Conservation (phyloP, 2,888 invertebrate genomes). For the Polietes domitor region DNA sequence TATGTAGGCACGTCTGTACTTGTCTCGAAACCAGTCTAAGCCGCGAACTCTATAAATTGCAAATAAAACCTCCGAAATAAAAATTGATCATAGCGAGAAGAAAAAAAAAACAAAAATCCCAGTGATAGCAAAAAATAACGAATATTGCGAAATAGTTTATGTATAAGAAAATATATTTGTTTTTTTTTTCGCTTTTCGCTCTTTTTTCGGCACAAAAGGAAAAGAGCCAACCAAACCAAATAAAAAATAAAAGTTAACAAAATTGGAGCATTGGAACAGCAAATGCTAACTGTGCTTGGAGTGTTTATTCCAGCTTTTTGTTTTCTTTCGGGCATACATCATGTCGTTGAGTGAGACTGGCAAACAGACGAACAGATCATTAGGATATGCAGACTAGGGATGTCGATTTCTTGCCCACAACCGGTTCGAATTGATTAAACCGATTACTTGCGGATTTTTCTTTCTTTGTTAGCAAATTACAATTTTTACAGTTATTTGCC, state of each 20-base stretch:
- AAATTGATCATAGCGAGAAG: conserved; percentile 19
- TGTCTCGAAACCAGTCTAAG: conserved; percentile 23
- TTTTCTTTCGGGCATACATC: not conserved
- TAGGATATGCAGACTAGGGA: conserved; percentile 5
- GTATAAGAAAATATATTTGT: not conserved
- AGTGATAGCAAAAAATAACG: not conserved
- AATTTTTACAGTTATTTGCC: no score
- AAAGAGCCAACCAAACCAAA: not conserved
- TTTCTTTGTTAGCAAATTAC: no score
- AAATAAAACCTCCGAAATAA: conserved; percentile 14
- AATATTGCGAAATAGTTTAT: conserved; percentile 20
- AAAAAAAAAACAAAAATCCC: not conserved
- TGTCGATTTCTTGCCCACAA: no score
- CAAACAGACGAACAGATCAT: not conserved
- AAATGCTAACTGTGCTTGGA: not conserved
- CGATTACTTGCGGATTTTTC: no score
- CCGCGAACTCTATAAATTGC: conserved; percentile 17
- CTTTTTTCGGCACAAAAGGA: conserved; percentile 15
- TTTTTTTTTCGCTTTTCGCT: not conserved
- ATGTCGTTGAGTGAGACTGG: no score
- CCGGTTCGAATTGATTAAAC: no score
- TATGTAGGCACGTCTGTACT: not conserved
- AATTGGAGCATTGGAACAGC: conserved; percentile 14
- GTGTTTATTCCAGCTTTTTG: not conserved
- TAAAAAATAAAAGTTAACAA: not conserved